Evolutionary conservation across 2,113 vertebrate species (phyloP), one percentile per base, ranked within the genome.

Genomic region (Crocuta crocuta): DNA sequence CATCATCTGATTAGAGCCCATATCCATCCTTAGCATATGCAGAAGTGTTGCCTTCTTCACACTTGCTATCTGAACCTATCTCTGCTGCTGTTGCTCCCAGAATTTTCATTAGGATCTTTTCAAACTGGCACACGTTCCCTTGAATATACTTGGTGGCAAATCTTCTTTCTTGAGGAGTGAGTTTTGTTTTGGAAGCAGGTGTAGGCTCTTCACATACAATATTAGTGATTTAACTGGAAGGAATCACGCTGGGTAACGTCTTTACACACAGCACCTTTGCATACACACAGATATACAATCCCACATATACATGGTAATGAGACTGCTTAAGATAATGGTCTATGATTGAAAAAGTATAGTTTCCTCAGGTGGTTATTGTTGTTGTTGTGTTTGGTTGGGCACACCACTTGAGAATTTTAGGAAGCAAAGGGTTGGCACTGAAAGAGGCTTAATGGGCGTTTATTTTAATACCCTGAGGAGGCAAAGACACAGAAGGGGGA

Each of bases 371-470:
- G 24, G 86, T 63, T 82, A 45, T 81, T 53, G 33, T 8, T 53
- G 31, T 39, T 28, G n/a, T 83, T 33, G n/a, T 95, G 78, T 76
- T 82, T 81, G 43, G 71, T 65, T 92, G 43, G 73, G 24, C 15
- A 92, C 24, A 94, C 76, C 39, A 89, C 48, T 94, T 87, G 21
- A 71, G 8, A 79, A 91, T 96, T 89, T 80, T 61, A 65, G 65
- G 63, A 94, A n/a, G 79, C 28, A 73, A 68, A 63, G 78, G 19
- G 10, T 90, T 74, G 39, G 33, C 88, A 31, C 19, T 78, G 53
- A 74, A 92, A 88, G 58, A 63, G 7, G 10, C 58, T 73, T 33
- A 10, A 31, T 80, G 71, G 9, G 35, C 21, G 21, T 76, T 48
- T 81, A 65, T 81, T 84, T 82, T 39, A 86, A 39, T 50, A 39